Evolutionary conservation across 2,113 vertebrate species (phyloP), one percentile per base, ranked within the genome.

Genomic region (Syrmaticus mikado): DNA sequence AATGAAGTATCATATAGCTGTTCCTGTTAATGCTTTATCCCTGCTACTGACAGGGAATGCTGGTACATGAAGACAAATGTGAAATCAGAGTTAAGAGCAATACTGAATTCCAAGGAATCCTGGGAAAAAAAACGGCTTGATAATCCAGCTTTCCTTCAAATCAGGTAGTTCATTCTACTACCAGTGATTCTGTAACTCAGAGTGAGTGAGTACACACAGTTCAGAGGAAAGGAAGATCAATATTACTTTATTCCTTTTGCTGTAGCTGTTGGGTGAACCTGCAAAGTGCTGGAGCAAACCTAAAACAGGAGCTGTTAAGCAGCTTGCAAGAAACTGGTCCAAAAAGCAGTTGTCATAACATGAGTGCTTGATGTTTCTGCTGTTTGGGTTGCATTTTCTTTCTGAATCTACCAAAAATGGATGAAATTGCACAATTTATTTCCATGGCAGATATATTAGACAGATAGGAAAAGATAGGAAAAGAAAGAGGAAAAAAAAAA

Each of bases 331-430:
- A 78, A 73, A 19, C 19, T 80, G 8, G 25, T 82, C 21, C 50
- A 45, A 67, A 91, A 70, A 6, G 10, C 22, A 6, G 52, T 11
- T 17, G 34, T 13, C 0, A 2, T 27, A 45, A 10, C 22, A 45
- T 0, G 0, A 87, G 22, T 60, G 20, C 14, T 76, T 57, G n/a
- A 22, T 1, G 0, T 6, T 62, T 82, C 25, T 45, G 3, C 11
- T 45, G 38, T 76, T 91, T 25, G 22, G 20, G 34, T 45, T 83
- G 34, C 65, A 11, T 38, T 80, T 88, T 81, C 45, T 30, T 68
- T 81, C 58, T 14, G 20, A 6, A 13, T 75, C 67, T 21, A 45
- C 48, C 22, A 82, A 86, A 93, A 74, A 13, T 81, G 73, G 14
- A 20, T 72, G n/a, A 61, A 64, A 87, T 46, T 78, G 18, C 43